Evolutionary conservation across 2,797 vertebrate species (phyloP), one percentile per base, ranked within the genome.

Genomic region (Gobio occitaniae): DNA sequence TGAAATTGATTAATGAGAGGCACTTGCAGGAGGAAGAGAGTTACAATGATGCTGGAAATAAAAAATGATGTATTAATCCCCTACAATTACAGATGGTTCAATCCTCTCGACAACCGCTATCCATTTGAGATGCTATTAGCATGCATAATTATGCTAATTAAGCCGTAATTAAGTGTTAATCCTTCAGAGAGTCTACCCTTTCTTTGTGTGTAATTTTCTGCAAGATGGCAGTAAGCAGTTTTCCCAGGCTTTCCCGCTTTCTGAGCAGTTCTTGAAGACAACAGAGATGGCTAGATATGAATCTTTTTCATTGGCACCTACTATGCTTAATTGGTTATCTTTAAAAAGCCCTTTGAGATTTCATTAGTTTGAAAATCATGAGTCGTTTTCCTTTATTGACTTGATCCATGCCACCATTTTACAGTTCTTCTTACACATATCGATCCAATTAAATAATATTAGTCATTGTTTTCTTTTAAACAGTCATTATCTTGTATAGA

Each of bases 141-240:
- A 97, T 97, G 97, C 97, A 99, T 99, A 99, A 99, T 99, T 99
- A 99, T 99, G 98, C 97, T 98, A 99, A 99, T 99, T 98, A 99
- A 97, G 96, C 96, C 97, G 96, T 98, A 99, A 99, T 99, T 99
- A 99, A 98, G 96, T 96, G 96, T 96, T 97, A 97, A 98, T 98
- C 98, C 97, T 98, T 97, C 93, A 94, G 97, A 98, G 97, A 96
- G 92, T 92, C 91, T 92, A 54, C 94, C 93, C 96, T 97, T 98
- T 95, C 96, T 98, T 97, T 96, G 95, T 96, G 95, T 96, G 95
- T 96, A 97, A 97, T 97, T 98, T 98, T 96, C 96, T 96, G 96
- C 95, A 95, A 96, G 95, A 97, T 95, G 93, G 96, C 96, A 96
- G 95, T 95, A 96, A 96, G 95, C 95, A 95, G 95, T 95, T 83